A percentile compares a stretch with the other conserved stretches of the same genome.
These are phyloP conservation scores for Lordiphosa mommai DNA, from an alignment of 1,140 invertebrate genomes.

Conservation along the genomic window DNA sequence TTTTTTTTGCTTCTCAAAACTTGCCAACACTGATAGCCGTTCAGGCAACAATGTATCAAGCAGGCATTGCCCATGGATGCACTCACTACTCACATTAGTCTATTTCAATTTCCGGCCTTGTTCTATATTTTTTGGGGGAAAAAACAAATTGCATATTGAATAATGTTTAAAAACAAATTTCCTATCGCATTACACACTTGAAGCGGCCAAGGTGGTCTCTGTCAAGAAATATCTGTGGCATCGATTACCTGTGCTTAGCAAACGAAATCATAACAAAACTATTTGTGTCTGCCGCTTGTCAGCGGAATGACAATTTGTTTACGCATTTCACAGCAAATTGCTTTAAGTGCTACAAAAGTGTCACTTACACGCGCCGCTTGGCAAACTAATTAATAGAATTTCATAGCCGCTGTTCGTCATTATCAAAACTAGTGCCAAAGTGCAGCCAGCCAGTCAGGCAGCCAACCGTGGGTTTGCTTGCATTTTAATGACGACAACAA, in stretches of 20 bases:
- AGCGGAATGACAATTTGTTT: constrained; percentile 53
- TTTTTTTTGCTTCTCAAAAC: no score
- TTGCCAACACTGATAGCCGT: constrained; percentile 1
- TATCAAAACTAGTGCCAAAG: constrained; percentile 36
- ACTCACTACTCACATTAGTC: constrained; percentile 1
- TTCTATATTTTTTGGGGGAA: constrained; percentile 13
- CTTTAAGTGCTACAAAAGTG: constrained; percentile 63
- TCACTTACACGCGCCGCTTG: constrained; percentile 33
- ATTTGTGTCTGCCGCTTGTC: constrained; percentile 40
- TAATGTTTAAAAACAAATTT: constrained; percentile 30
- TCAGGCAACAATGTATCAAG: constrained; percentile 24
- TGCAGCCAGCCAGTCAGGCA: constrained; percentile 20
- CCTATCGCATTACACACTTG: constrained; percentile 48
- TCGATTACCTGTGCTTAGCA: constrained; percentile 48
- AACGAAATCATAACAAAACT: constrained; percentile 32
- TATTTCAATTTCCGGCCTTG: constrained; percentile 56
- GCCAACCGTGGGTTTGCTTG: constrained; percentile 37
- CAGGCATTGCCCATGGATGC: constrained; percentile 1
- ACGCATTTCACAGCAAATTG: constrained; percentile 58
- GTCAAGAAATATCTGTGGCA: constrained; percentile 31
- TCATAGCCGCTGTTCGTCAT: constrained; percentile 16
- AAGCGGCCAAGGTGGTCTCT: constrained; percentile 37
- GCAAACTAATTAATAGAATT: constrained; percentile 63
- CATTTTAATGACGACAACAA: constrained; percentile 73
- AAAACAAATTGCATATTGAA: constrained; percentile 1